These are phyloP conservation scores for Hyles lineata DNA, from an alignment of 2,888 invertebrate genomes.

Conservation along the genomic window DNA sequence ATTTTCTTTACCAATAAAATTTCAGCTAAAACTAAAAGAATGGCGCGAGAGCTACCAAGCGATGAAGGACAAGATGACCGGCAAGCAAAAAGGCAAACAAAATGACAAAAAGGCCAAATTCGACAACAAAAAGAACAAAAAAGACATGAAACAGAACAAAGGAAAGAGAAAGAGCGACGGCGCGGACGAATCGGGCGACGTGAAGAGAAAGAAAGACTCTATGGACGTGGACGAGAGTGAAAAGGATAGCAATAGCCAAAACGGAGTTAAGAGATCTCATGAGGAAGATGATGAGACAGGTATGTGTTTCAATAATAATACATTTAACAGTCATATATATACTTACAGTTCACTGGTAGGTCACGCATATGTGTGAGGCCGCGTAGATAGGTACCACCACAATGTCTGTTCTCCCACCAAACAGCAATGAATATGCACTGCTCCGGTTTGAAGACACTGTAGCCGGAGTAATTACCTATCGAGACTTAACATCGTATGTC, in stretches of 20 bases:
- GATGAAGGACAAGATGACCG: conserved; percentile 76
- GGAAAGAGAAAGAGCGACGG: conserved; percentile 64
- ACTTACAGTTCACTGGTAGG: too few species aligned
- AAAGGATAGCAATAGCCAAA: conserved; percentile 50
- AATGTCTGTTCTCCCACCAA: too few species aligned
- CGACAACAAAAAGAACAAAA: conserved; percentile 61
- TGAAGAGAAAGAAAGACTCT: conserved; percentile 66
- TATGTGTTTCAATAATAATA: conserved; percentile 30
- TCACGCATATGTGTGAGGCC: too few species aligned
- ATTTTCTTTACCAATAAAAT: neutral
- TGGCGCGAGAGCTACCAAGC: conserved; percentile 76
- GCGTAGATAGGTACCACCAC: too few species aligned
- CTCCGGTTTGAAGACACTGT: too few species aligned
- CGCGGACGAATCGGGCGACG: conserved; percentile 51
- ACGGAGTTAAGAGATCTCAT: conserved; percentile 67
- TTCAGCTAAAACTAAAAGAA: conserved; percentile 68
- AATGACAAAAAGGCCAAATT: conserved; percentile 62
- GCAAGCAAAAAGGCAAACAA: conserved; percentile 66
- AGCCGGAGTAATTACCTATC: too few species aligned
- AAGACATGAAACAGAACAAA: conserved; percentile 57
- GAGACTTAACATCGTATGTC: too few species aligned
- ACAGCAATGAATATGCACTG: too few species aligned
- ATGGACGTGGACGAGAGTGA: conserved; percentile 57
- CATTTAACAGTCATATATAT: too few species aligned
- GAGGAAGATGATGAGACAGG: conserved; percentile 46